These are phyloP conservation scores for Anorthoa munda DNA, from an alignment of 2,888 invertebrate species.

Conservation along the genomic window DNA sequence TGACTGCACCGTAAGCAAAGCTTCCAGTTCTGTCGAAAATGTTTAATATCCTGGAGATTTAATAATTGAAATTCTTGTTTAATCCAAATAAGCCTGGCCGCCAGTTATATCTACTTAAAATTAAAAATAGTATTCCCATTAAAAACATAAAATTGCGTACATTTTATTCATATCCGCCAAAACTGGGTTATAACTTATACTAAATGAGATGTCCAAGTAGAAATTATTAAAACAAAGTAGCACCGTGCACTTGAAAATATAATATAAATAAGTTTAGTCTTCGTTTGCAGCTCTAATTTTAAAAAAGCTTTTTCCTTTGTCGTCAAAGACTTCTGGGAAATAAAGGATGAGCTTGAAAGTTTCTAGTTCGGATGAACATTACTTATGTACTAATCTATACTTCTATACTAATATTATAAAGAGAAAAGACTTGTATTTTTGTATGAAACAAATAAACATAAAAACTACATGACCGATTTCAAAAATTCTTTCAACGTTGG, in stretches of 20 bases:
- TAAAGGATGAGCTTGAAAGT: neutral
- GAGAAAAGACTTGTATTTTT: no score
- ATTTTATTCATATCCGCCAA: slow-evolving; percentile 24
- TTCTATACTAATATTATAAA: no score
- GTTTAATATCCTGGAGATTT: neutral
- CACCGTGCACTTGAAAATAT: slow-evolving; percentile 16
- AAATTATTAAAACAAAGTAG: slow-evolving; percentile 33
- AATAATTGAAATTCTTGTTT: neutral
- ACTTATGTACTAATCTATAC: no score
- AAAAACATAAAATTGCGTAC: neutral
- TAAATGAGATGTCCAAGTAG: slow-evolving; percentile 30
- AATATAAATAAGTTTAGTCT: slow-evolving; percentile 14
- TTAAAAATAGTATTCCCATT: slow-evolving; percentile 18
- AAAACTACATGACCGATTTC: no score
- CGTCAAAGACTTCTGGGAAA: slow-evolving; percentile 4
- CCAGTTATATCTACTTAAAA: neutral
- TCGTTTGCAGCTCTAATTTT: slow-evolving; percentile 28
- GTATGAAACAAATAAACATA: no score
- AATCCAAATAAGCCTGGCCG: neutral
- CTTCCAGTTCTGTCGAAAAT: neutral
- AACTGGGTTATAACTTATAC: slow-evolving; percentile 26
- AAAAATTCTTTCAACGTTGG: no score
- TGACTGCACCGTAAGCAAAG: neutral
- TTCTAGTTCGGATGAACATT: neutral
- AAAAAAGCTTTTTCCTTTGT: slow-evolving; percentile 21